A percentile compares a stretch with the other conserved stretches of the same genome.
phyloP scores from a whole-genome alignment of 2,797 vertebrate genomes.

The Podarcis siculus region DNA sequence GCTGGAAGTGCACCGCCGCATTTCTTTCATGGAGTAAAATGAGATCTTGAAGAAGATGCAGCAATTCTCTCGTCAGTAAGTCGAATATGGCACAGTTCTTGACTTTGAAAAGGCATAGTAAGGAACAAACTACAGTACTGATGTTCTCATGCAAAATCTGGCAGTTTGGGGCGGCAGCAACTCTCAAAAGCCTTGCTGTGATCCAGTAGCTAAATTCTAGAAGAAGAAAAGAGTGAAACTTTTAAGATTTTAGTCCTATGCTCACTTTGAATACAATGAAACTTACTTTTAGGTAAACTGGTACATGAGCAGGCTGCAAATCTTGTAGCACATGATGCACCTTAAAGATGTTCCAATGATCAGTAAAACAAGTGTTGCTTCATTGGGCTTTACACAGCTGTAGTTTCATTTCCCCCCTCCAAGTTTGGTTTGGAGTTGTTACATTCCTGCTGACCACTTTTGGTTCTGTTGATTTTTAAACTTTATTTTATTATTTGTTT shows the following conservation, averaged over 20 bases:
- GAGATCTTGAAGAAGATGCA: constrained; percentile 86
- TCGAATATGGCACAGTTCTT: constrained; percentile 86
- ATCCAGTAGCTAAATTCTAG: constrained; percentile 97
- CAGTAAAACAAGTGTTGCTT: not conserved
- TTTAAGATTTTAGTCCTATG: not conserved
- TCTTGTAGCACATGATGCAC: not conserved
- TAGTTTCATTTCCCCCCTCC: not conserved
- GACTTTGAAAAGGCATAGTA: constrained; percentile 90
- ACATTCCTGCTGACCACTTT: not conserved
- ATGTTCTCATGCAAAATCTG: constrained; percentile 85
- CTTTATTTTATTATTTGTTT: not conserved
- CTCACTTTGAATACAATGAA: not conserved
- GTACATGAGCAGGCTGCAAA: not conserved
- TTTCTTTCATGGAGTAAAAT: constrained; percentile 74
- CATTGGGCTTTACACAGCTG: not conserved
- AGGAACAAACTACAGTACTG: constrained; percentile 86
- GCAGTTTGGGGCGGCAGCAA: constrained; percentile 90
- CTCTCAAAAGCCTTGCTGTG: constrained; percentile 87
- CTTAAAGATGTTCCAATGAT: not conserved
- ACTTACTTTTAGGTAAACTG: not conserved
- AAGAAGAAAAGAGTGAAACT: constrained; percentile 32
- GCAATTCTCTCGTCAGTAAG: constrained; percentile 83
- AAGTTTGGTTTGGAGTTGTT: not conserved
- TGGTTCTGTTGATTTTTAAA: not conserved
- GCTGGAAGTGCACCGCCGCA: constrained; percentile 3